Percentiles rank a stretch among this genome's conserved stretches.
Conservation (phyloP, 2,113 vertebrate genomes). For the Pelecanoides urinatrix region DNA sequence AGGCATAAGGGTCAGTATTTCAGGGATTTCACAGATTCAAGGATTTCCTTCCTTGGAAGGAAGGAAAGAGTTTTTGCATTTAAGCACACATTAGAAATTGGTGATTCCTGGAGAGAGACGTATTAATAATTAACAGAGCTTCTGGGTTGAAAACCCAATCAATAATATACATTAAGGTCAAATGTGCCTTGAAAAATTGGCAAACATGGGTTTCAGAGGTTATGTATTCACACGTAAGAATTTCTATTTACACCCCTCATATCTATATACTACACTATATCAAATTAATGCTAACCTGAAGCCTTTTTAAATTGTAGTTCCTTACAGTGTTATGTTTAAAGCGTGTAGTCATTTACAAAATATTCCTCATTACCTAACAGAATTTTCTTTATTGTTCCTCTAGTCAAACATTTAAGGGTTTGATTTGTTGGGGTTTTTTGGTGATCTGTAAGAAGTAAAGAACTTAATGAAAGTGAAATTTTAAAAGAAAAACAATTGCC, state of each 20-base stretch:
- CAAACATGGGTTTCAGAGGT: neutral
- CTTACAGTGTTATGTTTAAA: neutral
- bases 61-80: neutral
- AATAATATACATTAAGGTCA: neutral
- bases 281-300: neutral
- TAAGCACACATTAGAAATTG: neutral
- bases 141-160: neutral
- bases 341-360: neutral
- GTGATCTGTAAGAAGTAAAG: neutral
- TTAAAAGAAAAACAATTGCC: neutral
- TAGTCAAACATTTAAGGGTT: neutral
- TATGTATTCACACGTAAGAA: neutral
- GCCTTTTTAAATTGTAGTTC: neutral
- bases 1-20: neutral
- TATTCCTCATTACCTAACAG: neutral
- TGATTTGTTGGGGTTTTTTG: neutral
- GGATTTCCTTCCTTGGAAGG: no score
- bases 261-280: neutral
- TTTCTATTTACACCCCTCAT: neutral
- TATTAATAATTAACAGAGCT: neutral
- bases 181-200: neutral
- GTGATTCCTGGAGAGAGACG: neutral
- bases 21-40: neutral
- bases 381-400: neutral
- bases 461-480: neutral